Evolutionary conservation across 2,797 vertebrate genomes (phyloP).

Genomic region (Eidolon dupreanum): DNA sequence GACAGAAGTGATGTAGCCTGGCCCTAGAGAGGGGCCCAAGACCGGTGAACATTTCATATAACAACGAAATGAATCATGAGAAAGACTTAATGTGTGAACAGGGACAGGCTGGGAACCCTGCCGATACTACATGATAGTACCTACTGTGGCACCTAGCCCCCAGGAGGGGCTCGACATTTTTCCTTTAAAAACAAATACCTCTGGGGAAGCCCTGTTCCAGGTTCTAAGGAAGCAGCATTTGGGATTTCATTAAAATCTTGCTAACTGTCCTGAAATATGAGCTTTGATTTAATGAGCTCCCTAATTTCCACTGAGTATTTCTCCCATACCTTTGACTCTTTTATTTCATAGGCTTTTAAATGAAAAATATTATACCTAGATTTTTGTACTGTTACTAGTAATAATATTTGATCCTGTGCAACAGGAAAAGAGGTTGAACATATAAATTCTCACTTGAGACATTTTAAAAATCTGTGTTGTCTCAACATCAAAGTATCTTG

Average conservation of each 20-base stretch:
- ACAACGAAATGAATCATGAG: rapidly evolving
- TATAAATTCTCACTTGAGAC: not conserved
- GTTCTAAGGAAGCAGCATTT: not conserved
- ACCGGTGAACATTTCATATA: rapidly evolving
- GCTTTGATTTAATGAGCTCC: not conserved
- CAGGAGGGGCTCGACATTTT: not conserved
- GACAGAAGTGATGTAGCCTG: not conserved
- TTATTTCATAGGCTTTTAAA: not conserved
- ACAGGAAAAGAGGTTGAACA: not conserved
- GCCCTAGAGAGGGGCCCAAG: not conserved
- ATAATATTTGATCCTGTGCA: not conserved
- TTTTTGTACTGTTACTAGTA: not conserved
- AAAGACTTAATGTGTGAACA: not conserved
- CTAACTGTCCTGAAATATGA: not conserved
- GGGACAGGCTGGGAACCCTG: not conserved
- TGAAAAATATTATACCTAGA: not conserved
- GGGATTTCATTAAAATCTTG: not conserved
- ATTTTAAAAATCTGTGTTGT: not conserved
- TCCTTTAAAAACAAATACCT: not conserved
- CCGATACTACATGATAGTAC: rapidly evolving
- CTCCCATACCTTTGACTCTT: not conserved
- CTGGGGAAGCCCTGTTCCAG: not conserved
- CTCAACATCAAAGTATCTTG: not conserved
- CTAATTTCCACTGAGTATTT: not conserved
- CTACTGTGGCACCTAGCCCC: not conserved